Base-by-base conservation (phyloP, 2,113 vertebrate species). In the Miniopterus natalensis region DNA sequence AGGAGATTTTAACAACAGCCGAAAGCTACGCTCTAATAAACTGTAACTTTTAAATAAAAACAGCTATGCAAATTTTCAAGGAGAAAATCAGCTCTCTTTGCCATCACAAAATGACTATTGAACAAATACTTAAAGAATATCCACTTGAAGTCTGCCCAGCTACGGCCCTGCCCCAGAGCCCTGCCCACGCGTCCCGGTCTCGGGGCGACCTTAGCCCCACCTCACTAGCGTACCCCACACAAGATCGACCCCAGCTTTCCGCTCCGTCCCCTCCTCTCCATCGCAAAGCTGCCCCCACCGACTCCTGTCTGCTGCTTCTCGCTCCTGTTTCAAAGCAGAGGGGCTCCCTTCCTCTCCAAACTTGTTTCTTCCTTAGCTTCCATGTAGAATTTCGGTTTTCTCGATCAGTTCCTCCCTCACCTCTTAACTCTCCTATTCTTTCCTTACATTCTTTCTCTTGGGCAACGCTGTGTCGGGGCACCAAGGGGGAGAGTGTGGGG, bases 201-300 rank as follows among this genome's bases (percentile, higher is more conserved):
- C 15, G 3, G 21, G 17, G 1, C 49, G 21, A 59, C 47, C 14
- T 20, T 14, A 23, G 57, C 5, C 5, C 85, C 21, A 17, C 51
- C 42, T 74, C 47, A n/a, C 27, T 10, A 45, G 71, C 18, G 27
- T 13, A 17, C 25, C 45, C 45, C 55, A 18, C 45, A 6, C 4
- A 6, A 42, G 12, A 5, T 8, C 6, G 29, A 79, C 61, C n/a
- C 10, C 23, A n/a, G n/a, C 29, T 81, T 70, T 17, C 42, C 65
- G 8, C 5, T 27, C 0, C 9, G 9, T 14, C n/a, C 14, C 3
- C 55, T 36, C 45, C 4, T 75, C 23, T 70, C 49, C 47, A 9
- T 23, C 0, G 0, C 25, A 66, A 53, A 65, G 27, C 5, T 18
- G 40, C 25, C 8, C 3, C 1, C 1, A 13, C 9, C 25, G n/a